Evolutionary conservation across 2,888 invertebrate species (phyloP), one percentile per base, ranked within the genome.

Genomic region (Smittia aterrima): DNA sequence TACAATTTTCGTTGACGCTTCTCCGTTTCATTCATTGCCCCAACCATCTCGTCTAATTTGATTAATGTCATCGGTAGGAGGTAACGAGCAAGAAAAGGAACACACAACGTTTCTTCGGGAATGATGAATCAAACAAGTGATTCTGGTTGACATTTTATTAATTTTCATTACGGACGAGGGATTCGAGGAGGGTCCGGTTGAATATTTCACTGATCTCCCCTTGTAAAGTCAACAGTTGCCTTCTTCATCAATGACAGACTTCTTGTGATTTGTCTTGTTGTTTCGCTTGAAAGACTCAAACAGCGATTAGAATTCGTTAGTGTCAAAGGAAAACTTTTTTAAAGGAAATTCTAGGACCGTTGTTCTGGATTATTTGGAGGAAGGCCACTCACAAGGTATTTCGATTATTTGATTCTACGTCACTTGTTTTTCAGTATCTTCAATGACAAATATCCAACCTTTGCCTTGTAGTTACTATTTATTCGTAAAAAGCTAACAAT

Each of bases 61-160:
- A 67, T 67, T 67, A 67, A 67, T 67, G 67, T 67, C 67, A 67
- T 22, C 54, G 54, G 41, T 27, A 54, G 53, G 64, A 64, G 25
- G 64, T 27, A 64, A 13, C 47, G 24, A 67, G 32, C 24, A 20
- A 64, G 25, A 20, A 13, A 64, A 68, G 47, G 25, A 20, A 32
- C 22, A 70, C 64, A 54, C n/a, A 27, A 27, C 16, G 38, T 68
- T 66, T 38, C 47, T 54, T 18, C 4, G 25, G 64, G 64, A 58
- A 27, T 72, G 72, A 72, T 72, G 72, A 72, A 72, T 72, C 72
- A 72, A 72, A 72, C 72, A 72, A 72, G 72, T 72, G 72, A 72
- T 72, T 72, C 32, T 40, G 25, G 72, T 58, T 72, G 72, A 72
- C 72, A 72, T 72, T 72, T 72, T 72, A 58, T 72, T 72, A 72